Evolutionary conservation across 37 sponge, comb jelly and placozoan genomes (phyloP).

Genomic region (Aplysina aerophoba): DNA sequence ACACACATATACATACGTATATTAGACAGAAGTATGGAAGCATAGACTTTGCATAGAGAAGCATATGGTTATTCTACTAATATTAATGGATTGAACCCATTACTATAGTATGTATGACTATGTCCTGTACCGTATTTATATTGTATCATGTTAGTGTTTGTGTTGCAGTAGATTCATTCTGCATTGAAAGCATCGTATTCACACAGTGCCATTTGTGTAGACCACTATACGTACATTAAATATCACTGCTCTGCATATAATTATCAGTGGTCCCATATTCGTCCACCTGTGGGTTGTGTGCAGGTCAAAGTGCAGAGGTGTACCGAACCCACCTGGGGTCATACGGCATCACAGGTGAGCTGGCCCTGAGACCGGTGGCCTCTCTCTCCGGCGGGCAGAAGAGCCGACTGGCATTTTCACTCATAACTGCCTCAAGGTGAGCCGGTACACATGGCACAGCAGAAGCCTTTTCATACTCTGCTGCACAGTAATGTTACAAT

Average conservation of each 20-base stretch:
- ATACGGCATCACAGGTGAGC: slow-evolving; percentile 87
- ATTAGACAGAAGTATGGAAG: no score
- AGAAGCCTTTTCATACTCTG: no score
- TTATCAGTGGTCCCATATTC: no score
- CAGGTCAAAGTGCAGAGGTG: slow-evolving; percentile 68
- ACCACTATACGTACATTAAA: no score
- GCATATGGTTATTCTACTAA: no score
- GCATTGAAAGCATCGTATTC: not conserved
- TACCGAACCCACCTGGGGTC: slow-evolving; percentile 76
- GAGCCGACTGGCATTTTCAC: slow-evolving; percentile 79
- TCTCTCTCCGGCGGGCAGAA: slow-evolving; percentile 91
- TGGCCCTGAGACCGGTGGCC: slow-evolving; percentile 81
- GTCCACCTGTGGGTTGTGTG: no score
- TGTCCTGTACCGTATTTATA: no score
- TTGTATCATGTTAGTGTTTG: not conserved
- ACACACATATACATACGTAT: no score
- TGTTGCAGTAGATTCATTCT: not conserved
- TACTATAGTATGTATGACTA: not conserved
- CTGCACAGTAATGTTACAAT: no score
- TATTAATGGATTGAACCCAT: not conserved
- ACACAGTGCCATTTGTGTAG: no score
- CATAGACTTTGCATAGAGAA: no score
- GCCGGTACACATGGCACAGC: not conserved
- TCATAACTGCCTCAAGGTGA: slow-evolving; percentile 65
- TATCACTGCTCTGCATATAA: no score